Evolutionary conservation across 2,888 invertebrate species (phyloP).

Genomic region (Drosophila melanosoma): DNA sequence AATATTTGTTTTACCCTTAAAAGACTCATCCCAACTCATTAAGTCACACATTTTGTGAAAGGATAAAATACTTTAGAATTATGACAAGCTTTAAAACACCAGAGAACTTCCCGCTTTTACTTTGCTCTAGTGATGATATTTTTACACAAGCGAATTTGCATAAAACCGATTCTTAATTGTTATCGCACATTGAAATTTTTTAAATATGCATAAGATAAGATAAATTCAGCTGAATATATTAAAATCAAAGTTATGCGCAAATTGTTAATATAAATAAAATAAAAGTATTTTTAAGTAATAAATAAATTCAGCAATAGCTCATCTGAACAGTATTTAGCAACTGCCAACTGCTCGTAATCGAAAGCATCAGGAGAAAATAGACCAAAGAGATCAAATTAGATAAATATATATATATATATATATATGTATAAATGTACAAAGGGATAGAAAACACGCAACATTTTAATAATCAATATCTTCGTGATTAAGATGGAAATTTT

Average conservation of each 20-base stretch:
- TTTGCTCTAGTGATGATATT: conserved; percentile 31
- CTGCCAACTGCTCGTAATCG: background rate
- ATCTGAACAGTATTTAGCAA: background rate
- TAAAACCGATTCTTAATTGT: background rate
- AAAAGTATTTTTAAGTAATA: background rate
- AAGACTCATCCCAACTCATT: conserved; percentile 49
- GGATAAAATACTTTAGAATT: conserved; percentile 8
- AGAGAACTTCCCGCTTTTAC: conserved; percentile 51
- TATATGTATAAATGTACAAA: background rate
- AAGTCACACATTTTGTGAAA: conserved; percentile 56
- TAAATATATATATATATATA: background rate
- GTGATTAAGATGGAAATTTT: background rate
- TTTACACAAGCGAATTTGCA: background rate
- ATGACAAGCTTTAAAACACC: conserved; percentile 36
- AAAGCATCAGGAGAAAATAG: background rate
- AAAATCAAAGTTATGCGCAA: background rate
- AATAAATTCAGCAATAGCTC: background rate
- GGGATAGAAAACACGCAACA: background rate
- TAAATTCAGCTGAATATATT: background rate
- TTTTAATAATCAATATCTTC: background rate
- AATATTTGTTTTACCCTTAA: conserved; percentile 29
- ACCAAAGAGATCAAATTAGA: background rate
- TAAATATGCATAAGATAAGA: background rate
- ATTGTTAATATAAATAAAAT: background rate
- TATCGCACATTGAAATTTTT: conserved; percentile 22